Conservation (phyloP, 2,797 vertebrate genomes). For the Pteropus rufus region DNA sequence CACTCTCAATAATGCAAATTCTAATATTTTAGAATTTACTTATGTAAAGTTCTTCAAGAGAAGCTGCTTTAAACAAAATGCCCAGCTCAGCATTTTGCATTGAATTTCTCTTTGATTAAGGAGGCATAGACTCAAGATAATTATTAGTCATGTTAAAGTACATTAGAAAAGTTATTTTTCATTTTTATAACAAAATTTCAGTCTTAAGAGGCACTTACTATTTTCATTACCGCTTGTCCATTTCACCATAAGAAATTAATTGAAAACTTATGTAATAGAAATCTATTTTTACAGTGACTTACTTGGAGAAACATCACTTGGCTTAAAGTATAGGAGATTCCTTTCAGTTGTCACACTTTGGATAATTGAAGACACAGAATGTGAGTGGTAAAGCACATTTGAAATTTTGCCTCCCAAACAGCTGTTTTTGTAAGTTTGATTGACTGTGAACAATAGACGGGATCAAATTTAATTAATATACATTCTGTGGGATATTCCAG, state of each 20-base stretch:
- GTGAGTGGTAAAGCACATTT: not conserved
- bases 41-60: constrained; percentile 5
- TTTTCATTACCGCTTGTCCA: not conserved
- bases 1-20: not conserved
- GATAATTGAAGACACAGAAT: not conserved
- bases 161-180: not conserved
- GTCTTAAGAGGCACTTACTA: not conserved
- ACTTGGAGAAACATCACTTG: not conserved
- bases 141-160: not conserved
- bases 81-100: not conserved
- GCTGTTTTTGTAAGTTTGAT: constrained; percentile 28
- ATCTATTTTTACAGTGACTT: not conserved
- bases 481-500: not conserved
- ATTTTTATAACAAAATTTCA: not conserved
- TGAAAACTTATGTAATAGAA: not conserved
- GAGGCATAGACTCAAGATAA: not conserved
- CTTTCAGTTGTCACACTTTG: not conserved
- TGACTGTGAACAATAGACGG: not conserved
- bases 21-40: not conserved
- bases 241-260: not conserved
- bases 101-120: not conserved
- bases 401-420: not conserved
- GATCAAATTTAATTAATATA: constrained; percentile 11
- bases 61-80: not conserved
- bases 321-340: not conserved